Evolutionary conservation across 2,797 vertebrate species (phyloP), one percentile per base, ranked within the genome.

Genomic region (Typhlichthys subterraneus): DNA sequence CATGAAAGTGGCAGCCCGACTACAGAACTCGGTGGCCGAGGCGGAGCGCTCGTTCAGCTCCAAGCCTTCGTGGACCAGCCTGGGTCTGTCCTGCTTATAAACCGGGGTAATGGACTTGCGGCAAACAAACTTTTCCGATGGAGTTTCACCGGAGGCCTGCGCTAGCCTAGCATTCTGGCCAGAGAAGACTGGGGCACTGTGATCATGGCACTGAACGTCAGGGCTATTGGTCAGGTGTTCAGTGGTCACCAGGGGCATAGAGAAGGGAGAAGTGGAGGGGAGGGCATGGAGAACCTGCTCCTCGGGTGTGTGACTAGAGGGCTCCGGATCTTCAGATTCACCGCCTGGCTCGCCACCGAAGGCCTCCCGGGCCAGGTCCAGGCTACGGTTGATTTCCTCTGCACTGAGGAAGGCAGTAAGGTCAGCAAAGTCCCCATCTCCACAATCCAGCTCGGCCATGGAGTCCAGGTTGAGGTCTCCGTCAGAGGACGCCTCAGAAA

Each of bases 321-420:
- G 50, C 13, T 81, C 89, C 13, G 85, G 80, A 61, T 93, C 90
- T 45, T 92, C 92, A 8, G 83, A 64, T 53, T 88, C 76, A 45
- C 73, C 23, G 4, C 23, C 57, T 2, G 91, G 79, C 71, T 75
- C 88, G 38, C 90, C 38, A 42, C 38, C 89, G 80, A 99, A 96
- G 46, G 98, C 93, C 89, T 97, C 94, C 62, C 80, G 81, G 76
- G 98, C 98, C 83, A 99, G 91, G 72, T 97, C 95, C 81, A 99
- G 91, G 69, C 98, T 99, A 69, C 86, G 95, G 76, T 91, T 85
- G 58, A 98, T 96, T 87, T 99, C 98, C 0, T 99, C 98, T 78
- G 95, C 94, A 53, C 87, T 99, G 77, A 99, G 92, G 79, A 99
- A 99, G 53, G 94, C 93, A 62, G 97, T 96, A 7, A 99, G 93